Evolutionary conservation across 2,113 vertebrate genomes (phyloP).

Genomic region (Apteryx owenii): DNA sequence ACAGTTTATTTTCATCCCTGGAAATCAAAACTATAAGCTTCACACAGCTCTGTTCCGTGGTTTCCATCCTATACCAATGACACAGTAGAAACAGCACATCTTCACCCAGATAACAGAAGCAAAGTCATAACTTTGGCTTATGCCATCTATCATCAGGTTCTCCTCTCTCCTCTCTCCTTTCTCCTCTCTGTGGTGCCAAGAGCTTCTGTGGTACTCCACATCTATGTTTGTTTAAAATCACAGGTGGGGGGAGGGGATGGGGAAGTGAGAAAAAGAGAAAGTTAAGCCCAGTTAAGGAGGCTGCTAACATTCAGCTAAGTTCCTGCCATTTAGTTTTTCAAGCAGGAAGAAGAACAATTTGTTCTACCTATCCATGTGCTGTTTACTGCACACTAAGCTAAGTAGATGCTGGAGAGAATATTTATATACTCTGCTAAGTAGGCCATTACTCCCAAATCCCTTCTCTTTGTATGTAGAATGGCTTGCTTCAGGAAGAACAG

Average conservation of each 20-base stretch:
- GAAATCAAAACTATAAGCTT: not conserved
- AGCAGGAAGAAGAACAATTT: not conserved
- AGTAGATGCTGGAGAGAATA: not conserved
- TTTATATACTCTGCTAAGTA: not conserved
- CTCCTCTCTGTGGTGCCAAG: not conserved
- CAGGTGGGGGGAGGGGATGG: not conserved
- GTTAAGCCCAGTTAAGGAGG: not conserved
- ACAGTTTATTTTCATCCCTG: not conserved
- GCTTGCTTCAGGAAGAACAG: not conserved
- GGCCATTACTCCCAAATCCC: not conserved
- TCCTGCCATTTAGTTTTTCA: not conserved
- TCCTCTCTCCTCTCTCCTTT: not conserved
- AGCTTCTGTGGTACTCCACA: not conserved
- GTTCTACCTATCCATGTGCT: not conserved
- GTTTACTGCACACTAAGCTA: not conserved
- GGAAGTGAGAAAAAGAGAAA: not conserved
- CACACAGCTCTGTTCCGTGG: not conserved
- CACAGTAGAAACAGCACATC: not conserved
- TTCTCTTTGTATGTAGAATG: not conserved
- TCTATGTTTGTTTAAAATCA: not conserved
- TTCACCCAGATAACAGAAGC: not conserved
- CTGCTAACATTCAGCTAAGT: not conserved
- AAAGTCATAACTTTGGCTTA: not conserved
- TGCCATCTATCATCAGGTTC: not conserved
- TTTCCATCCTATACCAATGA: not conserved